Evolutionary conservation across 1,140 invertebrate genomes (phyloP).

Genomic region (honey bee (Apis mellifera)): DNA sequence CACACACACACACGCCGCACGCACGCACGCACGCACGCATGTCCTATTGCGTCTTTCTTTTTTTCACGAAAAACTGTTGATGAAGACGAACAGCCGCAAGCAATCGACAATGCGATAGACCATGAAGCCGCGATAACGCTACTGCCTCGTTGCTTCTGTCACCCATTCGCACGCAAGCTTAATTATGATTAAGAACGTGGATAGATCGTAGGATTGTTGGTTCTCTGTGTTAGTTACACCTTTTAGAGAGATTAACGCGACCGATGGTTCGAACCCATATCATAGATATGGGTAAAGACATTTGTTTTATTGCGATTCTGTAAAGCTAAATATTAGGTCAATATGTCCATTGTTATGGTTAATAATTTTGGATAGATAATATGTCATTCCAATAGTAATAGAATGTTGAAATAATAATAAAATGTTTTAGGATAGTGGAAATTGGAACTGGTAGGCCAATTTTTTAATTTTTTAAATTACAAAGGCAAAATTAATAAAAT

Average conservation of each 20-base stretch:
- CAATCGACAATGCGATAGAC: constrained; percentile 57
- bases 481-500: too few species aligned
- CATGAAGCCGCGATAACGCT: constrained; percentile 61
- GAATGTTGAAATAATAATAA: too few species aligned
- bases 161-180: constrained; percentile 23
- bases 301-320: background rate
- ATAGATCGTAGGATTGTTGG: background rate
- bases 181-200: constrained; percentile 36
- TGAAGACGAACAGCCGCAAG: constrained; percentile 58
- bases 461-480: too few species aligned
- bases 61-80: constrained; percentile 60
- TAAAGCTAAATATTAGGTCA: background rate
- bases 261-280: background rate
- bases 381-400: too few species aligned
- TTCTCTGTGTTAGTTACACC: background rate
- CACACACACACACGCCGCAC: too few species aligned
- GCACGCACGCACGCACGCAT: too few species aligned
- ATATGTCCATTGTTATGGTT: background rate
- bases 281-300: background rate
- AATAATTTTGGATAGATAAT: background rate
- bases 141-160: constrained; percentile 53
- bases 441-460: too few species aligned
- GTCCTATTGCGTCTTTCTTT: constrained; percentile 21
- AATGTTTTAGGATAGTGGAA: too few species aligned
- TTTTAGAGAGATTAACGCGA: background rate